These are phyloP conservation scores for Conus canariensis DNA, from an alignment of 2,888 invertebrate species.

Conservation along the genomic window DNA sequence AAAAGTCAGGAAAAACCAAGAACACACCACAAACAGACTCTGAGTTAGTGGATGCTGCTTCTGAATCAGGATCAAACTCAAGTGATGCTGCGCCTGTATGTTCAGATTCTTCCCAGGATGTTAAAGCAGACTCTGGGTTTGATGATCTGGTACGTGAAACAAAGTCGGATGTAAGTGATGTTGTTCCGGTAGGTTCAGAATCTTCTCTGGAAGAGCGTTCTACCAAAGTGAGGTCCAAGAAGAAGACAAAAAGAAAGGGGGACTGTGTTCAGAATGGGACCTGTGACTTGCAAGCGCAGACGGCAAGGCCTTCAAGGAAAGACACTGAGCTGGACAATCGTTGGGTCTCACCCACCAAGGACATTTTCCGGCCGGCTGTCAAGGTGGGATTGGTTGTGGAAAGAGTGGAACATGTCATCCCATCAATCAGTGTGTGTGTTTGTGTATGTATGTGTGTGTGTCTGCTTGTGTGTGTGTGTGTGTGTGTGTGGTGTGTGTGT, in stretches of 20 bases:
- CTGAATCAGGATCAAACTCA: neutral
- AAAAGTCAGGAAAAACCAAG: neutral
- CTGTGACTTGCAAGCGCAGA: neutral
- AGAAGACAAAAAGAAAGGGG: constrained; percentile 20
- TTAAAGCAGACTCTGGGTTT: neutral
- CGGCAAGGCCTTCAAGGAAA: neutral
- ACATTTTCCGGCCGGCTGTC: constrained; percentile 89
- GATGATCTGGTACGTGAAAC: neutral
- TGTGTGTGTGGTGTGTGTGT: neutral
- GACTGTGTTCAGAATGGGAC: neutral
- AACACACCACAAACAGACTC: neutral
- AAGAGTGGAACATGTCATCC: too few relatives aligned
- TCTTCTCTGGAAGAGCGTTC: neutral
- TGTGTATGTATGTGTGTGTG: neutral
- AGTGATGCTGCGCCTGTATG: neutral
- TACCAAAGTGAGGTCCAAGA: constrained; percentile 1
- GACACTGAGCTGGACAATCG: constrained; percentile 21
- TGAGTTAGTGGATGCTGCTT: neutral
- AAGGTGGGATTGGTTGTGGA: constrained; percentile 81
- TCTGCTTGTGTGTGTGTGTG: too few relatives aligned
- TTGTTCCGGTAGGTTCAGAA: neutral
- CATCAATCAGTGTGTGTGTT: neutral
- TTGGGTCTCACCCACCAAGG: constrained; percentile 80
- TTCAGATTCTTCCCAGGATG: neutral
- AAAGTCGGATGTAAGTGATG: neutral